These are phyloP conservation scores for Halictus ligatus DNA, from an alignment of 2,888 invertebrate genomes.

Conservation along the genomic window DNA sequence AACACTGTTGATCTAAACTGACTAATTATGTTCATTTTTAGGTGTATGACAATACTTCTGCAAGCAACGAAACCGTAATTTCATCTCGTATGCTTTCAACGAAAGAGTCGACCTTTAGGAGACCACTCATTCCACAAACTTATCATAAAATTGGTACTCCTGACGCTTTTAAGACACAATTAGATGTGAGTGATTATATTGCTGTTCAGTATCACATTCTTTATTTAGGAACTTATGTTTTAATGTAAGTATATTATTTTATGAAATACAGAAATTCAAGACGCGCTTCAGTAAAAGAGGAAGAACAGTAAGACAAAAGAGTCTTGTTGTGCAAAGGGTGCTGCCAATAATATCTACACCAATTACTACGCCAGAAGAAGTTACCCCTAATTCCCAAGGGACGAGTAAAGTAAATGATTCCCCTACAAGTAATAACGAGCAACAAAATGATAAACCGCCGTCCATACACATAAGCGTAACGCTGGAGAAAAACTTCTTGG, in stretches of 20 bases:
- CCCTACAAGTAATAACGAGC: constrained; percentile 29
- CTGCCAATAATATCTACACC: constrained; percentile 88
- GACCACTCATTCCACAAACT: constrained; percentile 81
- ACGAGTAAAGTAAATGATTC: constrained; percentile 45
- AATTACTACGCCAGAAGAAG: constrained; percentile 46
- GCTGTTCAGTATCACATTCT: not conserved
- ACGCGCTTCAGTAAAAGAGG: constrained; percentile 84
- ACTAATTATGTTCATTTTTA: constrained; percentile 48
- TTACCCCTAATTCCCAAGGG: constrained; percentile 33
- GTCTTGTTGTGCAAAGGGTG: constrained; percentile 91
- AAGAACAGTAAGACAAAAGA: constrained; percentile 85
- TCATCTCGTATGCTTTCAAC: constrained; percentile 81
- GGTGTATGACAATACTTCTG: constrained; percentile 80
- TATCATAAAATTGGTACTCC: constrained; percentile 81
- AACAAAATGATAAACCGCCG: constrained; percentile 54
- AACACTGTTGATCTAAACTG: not conserved
- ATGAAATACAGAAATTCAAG: constrained; percentile 82
- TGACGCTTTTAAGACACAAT: constrained; percentile 84
- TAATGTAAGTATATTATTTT: not conserved
- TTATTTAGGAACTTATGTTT: not conserved
- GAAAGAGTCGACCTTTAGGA: constrained; percentile 81
- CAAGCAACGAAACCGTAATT: constrained; percentile 82
- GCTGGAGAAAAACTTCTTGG: constrained; percentile 73
- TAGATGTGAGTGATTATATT: constrained; percentile 82
- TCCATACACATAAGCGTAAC: constrained; percentile 31